Evolutionary conservation across 37 sponge, comb jelly and placozoan species (phyloP), one percentile per base, ranked within the genome.

Genomic region (Lycopodina hypogea): DNA sequence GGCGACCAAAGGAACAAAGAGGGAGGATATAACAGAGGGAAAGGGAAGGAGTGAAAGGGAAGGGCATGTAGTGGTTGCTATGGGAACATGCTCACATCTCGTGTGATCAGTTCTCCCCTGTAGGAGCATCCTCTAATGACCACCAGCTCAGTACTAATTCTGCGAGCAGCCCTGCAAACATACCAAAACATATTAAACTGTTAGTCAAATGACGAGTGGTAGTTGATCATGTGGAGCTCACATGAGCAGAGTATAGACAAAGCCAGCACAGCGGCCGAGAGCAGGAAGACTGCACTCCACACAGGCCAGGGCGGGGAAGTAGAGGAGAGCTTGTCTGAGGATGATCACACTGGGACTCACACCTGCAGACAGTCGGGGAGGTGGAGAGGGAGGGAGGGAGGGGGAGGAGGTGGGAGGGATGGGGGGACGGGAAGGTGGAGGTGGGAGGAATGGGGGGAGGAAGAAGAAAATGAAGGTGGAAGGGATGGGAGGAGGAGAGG

Each of bases 241-340:
- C 84, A 84, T 63, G 35, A 84, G 71, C 6, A 55, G 57, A 21
- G 69, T 77, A 53, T 84, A 77, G 50, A 77, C 26, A 71, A 77
- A 29, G 12, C 84, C 84, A 33, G 77, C 29, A 50, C 22, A 35
- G 71, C 77, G 71, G 23, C 78, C 78, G 33, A 84, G 78, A 7
- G 77, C 26, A 22, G 71, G 70, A 21, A 84, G 7, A 1, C 78
- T 56, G 3, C 62, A 34, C 56, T 84, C 78, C 37, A 84, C 84
- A 61, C 84, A 84, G 30, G 84, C 84, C 37, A 84, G 55, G 50
- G 77, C 78, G 18, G 84, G 84, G 53, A 77, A 84, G 71, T 84
- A 84, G 84, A 77, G 50, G 35, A 84, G 71, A 24, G 84, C 70
- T 61, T 84, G 78, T 45, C 40, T 58, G 42, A 84, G 61, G 30